Conservation (phyloP, 1,140 invertebrate species). For the Zaprionus inermis region DNA sequence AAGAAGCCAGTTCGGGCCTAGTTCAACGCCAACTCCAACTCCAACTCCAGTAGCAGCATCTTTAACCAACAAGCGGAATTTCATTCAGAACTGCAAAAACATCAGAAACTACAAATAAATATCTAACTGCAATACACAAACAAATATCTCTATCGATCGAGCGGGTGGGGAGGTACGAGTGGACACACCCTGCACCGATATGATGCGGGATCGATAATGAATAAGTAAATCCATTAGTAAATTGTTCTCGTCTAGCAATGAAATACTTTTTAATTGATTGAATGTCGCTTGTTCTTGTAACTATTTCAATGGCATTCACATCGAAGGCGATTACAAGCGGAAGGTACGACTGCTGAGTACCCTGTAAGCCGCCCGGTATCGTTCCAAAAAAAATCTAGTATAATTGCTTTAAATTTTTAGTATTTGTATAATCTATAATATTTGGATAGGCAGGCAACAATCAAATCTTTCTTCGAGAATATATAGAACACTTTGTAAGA, state of each 20-base stretch:
- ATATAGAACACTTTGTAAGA: too few species aligned
- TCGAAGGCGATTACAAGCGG: background rate
- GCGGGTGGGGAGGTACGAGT: background rate
- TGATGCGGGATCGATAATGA: background rate
- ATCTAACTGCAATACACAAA: conserved; percentile 49
- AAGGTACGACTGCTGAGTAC: background rate
- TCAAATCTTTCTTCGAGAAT: too few species aligned
- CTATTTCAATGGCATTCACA: background rate
- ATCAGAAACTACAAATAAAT: conserved; percentile 61
- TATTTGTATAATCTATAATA: background rate
- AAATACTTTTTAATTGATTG: conserved; percentile 29
- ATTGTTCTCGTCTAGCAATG: conserved; percentile 28
- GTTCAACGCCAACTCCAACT: too few species aligned
- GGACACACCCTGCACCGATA: background rate
- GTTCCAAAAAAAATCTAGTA: background rate
- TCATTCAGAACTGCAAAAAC: conserved; percentile 62
- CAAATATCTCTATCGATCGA: conserved; percentile 7
- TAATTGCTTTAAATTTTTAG: background rate
- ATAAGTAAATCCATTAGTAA: conserved; percentile 39
- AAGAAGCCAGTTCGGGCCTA: conserved; percentile 65
- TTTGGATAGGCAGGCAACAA: too few species aligned
- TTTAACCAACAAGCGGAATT: conserved; percentile 70
- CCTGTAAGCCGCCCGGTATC: background rate
- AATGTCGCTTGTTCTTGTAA: conserved; percentile 9
- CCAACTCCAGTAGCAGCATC: conserved; percentile 14